A percentile compares a stretch with the other conserved stretches of the same genome.
Evolutionary conservation across 2,113 vertebrate species (phyloP).

Genomic region (Empidonax alnorum): DNA sequence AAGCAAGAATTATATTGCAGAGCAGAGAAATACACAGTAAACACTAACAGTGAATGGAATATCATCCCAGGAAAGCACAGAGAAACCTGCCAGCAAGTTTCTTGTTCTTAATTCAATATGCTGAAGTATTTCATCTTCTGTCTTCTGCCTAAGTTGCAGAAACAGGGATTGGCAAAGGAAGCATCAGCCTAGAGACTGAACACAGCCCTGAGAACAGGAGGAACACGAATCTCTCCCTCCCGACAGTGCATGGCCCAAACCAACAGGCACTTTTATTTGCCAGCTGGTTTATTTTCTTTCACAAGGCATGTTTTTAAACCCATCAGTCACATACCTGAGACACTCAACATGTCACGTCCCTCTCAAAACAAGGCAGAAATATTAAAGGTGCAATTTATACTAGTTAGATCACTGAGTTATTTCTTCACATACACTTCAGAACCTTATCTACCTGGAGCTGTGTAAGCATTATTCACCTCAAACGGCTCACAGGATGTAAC

Average conservation of each 20-base stretch:
- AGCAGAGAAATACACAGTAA: slow-evolving; percentile 25
- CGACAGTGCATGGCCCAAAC: background rate
- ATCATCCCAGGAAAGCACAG: background rate
- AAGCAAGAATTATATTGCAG: slow-evolving; percentile 37
- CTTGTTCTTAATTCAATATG: background rate
- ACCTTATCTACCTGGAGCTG: background rate
- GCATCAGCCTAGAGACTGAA: background rate
- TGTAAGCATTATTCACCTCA: background rate
- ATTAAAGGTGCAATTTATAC: background rate
- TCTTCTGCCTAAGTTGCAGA: background rate
- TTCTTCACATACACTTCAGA: background rate
- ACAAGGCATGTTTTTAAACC: background rate
- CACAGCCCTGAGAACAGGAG: background rate
- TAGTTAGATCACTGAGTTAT: background rate
- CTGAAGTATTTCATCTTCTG: background rate
- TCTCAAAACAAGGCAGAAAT: background rate
- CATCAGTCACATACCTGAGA: background rate
- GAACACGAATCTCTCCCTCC: background rate
- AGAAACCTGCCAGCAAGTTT: slow-evolving; percentile 16
- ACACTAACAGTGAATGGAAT: background rate
- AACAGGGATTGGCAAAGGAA: slow-evolving; percentile 6
- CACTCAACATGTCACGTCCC: background rate
- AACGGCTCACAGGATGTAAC: background rate
- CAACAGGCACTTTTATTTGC: background rate
- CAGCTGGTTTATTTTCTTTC: slow-evolving; percentile 5